Evolutionary conservation across 2,797 vertebrate species (phyloP).

Genomic region (Australoheros facetus): DNA sequence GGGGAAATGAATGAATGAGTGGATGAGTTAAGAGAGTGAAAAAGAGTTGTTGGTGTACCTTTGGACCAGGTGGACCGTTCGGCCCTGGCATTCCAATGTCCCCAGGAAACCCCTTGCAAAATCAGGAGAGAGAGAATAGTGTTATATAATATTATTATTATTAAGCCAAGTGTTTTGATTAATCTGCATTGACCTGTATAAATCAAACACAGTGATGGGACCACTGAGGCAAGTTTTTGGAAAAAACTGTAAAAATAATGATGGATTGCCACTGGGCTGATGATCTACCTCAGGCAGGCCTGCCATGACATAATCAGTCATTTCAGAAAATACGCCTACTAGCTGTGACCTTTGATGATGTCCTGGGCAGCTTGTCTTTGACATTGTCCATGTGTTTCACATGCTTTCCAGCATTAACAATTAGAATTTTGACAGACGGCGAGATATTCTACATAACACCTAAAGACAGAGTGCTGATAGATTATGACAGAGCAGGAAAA

Average conservation of each 20-base stretch:
- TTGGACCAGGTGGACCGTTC: constrained; percentile 92
- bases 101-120: constrained; percentile 94
- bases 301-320: constrained; percentile 39
- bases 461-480: neutral
- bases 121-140: constrained; percentile 15
- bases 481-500: neutral
- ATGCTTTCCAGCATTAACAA: neutral
- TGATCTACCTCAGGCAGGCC: constrained; percentile 30
- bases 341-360: constrained; percentile 22
- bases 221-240: neutral
- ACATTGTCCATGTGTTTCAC: constrained; percentile 11
- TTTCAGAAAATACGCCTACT: neutral
- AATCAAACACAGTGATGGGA: neutral
- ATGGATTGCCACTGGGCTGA: constrained; percentile 13
- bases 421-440: neutral
- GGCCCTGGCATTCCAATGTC: constrained; percentile 95
- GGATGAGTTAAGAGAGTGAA: neutral
- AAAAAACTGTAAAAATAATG: constrained; percentile 28
- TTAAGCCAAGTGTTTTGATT: neutral
- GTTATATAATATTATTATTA: neutral
- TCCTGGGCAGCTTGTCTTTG: neutral
- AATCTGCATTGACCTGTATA: constrained; percentile 14
- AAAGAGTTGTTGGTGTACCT: constrained; percentile 80
- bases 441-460: neutral
- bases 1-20: neutral